Evolutionary conservation across 1,140 invertebrate genomes (phyloP).

Genomic region (Lineus longissimus): DNA sequence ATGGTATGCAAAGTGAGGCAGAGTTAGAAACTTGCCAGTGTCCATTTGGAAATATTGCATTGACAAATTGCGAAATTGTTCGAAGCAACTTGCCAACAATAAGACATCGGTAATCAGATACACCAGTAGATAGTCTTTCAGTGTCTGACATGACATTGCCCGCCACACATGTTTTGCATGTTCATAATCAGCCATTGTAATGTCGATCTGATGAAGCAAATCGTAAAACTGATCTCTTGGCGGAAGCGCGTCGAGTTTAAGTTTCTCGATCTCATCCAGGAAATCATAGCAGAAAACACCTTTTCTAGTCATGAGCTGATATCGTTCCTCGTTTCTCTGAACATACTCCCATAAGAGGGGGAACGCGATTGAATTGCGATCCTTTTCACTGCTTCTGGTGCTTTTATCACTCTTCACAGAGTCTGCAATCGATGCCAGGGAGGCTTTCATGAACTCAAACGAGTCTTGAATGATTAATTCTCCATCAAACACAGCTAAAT

Average conservation of each 20-base stretch:
- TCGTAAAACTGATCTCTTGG: neutral
- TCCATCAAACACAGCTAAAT: neutral
- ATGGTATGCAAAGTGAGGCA: neutral
- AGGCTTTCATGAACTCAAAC: neutral
- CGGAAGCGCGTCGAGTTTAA: neutral
- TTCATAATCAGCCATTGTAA: neutral
- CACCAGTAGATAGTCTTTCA: neutral
- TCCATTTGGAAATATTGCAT: neutral
- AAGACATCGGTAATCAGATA: neutral
- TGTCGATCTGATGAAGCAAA: neutral
- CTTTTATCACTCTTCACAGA: neutral
- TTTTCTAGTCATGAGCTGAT: neutral
- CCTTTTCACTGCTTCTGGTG: neutral
- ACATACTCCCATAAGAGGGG: neutral
- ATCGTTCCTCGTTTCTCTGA: neutral
- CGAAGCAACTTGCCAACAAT: neutral
- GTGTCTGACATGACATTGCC: neutral
- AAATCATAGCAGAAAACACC: neutral
- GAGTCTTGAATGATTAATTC: neutral
- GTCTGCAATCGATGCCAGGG: neutral
- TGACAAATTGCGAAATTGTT: neutral
- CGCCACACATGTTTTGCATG: neutral
- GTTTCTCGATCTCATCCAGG: neutral
- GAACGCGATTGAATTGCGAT: neutral
- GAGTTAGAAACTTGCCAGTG: neutral